Evolutionary conservation across 2,888 invertebrate genomes (phyloP).

Genomic region (Adelognathus sp.): DNA sequence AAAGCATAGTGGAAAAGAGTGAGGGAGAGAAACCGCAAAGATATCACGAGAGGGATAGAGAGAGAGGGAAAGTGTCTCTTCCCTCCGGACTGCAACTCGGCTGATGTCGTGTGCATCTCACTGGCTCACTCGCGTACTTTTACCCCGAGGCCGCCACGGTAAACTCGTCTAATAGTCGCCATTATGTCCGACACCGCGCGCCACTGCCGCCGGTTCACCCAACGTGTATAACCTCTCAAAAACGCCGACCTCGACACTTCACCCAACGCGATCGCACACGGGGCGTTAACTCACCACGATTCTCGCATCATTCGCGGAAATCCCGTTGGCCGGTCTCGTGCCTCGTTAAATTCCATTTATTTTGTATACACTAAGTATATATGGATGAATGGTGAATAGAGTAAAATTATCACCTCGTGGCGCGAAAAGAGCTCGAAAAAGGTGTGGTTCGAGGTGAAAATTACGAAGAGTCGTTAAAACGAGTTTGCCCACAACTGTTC

Average conservation of each 20-base stretch:
- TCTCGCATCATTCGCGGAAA: slow-evolving; percentile 53
- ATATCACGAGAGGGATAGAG: not conserved
- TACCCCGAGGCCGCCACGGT: slow-evolving; percentile 48
- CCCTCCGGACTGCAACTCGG: not conserved
- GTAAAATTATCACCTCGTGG: not conserved
- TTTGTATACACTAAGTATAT: not conserved
- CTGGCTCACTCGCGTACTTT: not conserved
- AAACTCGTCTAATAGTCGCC: slow-evolving; percentile 61
- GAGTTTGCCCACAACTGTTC: not conserved
- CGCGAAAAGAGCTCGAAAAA: not conserved
- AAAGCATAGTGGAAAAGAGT: slow-evolving; percentile 29
- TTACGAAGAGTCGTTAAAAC: slow-evolving; percentile 8
- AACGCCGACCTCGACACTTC: slow-evolving; percentile 47
- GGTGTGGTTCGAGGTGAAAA: slow-evolving; percentile 29
- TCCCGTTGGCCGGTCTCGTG: slow-evolving; percentile 7
- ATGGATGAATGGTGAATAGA: not conserved
- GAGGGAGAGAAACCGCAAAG: not conserved
- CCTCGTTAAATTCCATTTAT: slow-evolving; percentile 5
- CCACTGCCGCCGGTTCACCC: slow-evolving; percentile 53
- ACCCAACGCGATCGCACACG: slow-evolving; percentile 2
- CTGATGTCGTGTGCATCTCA: not conserved
- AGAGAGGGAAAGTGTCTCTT: not conserved
- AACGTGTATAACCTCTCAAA: slow-evolving; percentile 59
- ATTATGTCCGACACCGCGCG: slow-evolving; percentile 56
- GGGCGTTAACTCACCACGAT: slow-evolving; percentile 47